phyloP scores from a whole-genome alignment of 2,113 vertebrate species.

The Dolichotis patagonum region DNA sequence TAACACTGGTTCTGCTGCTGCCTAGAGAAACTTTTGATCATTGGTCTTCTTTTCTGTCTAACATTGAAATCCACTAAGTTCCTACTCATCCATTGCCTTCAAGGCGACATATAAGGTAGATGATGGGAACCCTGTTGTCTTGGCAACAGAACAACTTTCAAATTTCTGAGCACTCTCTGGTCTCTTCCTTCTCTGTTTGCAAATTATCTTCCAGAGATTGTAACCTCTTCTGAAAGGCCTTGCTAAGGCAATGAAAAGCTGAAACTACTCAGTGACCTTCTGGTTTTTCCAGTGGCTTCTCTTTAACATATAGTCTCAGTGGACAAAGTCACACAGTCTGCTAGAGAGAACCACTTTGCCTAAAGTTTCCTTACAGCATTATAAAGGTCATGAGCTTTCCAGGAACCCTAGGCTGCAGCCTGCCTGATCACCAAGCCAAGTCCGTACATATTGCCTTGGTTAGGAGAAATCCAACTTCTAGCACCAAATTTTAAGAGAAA shows the following conservation, averaged over 20 bases:
- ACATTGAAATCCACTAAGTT: not conserved
- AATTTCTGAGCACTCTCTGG: not conserved
- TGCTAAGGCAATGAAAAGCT: not conserved
- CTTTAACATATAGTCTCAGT: not conserved
- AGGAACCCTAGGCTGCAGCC: too few relatives aligned
- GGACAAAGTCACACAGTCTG: not conserved
- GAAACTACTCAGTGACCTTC: not conserved
- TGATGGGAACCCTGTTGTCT: not conserved
- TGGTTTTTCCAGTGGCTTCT: not conserved
- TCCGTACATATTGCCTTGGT: not conserved
- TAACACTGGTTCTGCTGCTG: not conserved
- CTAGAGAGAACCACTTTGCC: not conserved
- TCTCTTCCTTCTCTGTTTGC: not conserved
- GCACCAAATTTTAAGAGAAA: not conserved
- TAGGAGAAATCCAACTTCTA: not conserved
- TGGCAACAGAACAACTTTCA: not conserved
- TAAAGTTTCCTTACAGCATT: not conserved
- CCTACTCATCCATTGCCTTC: not conserved
- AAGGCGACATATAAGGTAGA: not conserved
- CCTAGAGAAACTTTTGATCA: not conserved
- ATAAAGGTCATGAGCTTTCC: not conserved
- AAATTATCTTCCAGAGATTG: not conserved
- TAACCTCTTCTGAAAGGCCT: not conserved
- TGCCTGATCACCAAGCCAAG: not conserved
- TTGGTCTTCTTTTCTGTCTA: not conserved